Conservation (phyloP, 2,113 vertebrate species). For the Perca schrenkii region DNA sequence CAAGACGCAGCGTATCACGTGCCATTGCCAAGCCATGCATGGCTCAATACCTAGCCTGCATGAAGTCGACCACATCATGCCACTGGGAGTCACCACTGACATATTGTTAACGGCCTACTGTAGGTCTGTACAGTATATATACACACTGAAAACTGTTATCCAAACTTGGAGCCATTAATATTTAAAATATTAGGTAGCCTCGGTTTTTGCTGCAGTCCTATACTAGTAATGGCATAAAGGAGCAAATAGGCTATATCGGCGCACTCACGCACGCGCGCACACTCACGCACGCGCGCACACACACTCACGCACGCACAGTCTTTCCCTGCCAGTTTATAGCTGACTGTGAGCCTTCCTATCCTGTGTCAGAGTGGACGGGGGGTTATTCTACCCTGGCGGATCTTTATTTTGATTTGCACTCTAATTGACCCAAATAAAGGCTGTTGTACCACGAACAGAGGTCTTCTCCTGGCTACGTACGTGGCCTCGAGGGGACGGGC, state of each 20-base stretch:
- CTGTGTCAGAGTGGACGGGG: conserved; percentile 16
- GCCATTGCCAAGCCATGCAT: neutral
- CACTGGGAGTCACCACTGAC: neutral
- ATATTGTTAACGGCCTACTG: neutral
- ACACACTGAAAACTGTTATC: neutral
- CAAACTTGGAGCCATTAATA: neutral
- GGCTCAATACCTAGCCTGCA: neutral
- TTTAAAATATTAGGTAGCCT: neutral
- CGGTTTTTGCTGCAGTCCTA: neutral
- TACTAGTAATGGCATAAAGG: neutral
- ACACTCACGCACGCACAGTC: conserved; percentile 18
- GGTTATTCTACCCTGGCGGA: conserved; percentile 35
- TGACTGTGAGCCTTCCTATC: conserved; percentile 29
- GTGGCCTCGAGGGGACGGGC: conserved; percentile 71
- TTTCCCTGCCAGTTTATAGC: conserved; percentile 17
- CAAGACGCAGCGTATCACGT: conserved; percentile 5
- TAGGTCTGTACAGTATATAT: no score
- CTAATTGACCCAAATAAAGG: conserved; percentile 92
- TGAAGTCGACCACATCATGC: neutral
- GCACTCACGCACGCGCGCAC: neutral
- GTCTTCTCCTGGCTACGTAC: conserved; percentile 60
- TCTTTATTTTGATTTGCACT: conserved; percentile 85
- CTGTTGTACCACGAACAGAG: conserved; percentile 67
- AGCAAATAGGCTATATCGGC: neutral
- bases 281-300: conserved; percentile 24